phyloP scores from a whole-genome alignment of 1,140 invertebrate genomes.

The Drosophila oshimai region DNA sequence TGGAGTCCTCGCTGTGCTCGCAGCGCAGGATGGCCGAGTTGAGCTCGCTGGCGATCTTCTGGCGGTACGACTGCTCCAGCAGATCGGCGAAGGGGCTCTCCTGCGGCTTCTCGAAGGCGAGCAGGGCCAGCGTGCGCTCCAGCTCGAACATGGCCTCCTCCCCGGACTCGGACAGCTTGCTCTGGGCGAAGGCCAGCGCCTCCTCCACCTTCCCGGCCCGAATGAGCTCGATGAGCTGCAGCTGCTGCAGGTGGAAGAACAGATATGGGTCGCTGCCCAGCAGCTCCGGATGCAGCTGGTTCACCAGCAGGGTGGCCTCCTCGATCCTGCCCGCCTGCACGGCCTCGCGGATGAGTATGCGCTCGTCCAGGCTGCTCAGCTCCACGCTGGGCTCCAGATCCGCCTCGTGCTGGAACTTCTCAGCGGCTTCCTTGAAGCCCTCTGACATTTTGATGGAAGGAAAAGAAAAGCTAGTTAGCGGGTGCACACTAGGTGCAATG shows the following conservation, averaged over 20 bases:
- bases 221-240: constrained; percentile 97
- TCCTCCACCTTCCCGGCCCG: constrained; percentile 95
- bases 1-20: constrained; percentile 94
- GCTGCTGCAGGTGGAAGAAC: constrained; percentile 98
- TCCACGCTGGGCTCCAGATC: constrained; percentile 94
- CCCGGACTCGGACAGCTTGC: constrained; percentile 95
- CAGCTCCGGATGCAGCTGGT: constrained; percentile 96
- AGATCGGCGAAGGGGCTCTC: constrained; percentile 97
- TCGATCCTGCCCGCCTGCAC: constrained; percentile 96
- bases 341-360: constrained; percentile 96
- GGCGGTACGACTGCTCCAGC: constrained; percentile 94
- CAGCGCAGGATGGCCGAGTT: constrained; percentile 97
- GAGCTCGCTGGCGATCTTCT: constrained; percentile 98
- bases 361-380: constrained; percentile 94
- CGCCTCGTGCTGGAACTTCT: constrained; percentile 97
- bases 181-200: constrained; percentile 97
- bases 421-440: constrained; percentile 98
- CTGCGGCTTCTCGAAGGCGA: constrained; percentile 98
- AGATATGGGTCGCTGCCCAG: constrained; percentile 97
- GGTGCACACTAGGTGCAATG: too few relatives aligned
- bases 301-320: constrained; percentile 96
- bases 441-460: too few relatives aligned
- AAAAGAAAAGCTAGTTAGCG: too few relatives aligned
- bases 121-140: constrained; percentile 94
- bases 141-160: constrained; percentile 90